phyloP scores from a whole-genome alignment of 64 coral and sea anemone genomes.

The Trachythela sp. region DNA sequence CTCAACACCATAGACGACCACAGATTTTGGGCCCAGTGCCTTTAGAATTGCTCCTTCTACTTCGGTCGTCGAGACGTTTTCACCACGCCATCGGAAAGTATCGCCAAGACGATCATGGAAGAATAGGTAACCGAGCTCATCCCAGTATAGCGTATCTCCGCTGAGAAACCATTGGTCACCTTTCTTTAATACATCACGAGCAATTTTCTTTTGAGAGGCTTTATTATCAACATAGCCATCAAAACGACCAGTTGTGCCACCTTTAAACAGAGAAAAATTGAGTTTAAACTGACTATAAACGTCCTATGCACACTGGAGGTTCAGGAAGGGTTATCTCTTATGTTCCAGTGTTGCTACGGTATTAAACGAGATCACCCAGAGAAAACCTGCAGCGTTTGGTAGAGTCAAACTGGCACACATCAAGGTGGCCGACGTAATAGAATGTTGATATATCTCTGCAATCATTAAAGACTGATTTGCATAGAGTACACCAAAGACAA shows the following conservation, averaged over 20 bases:
- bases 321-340: too few relatives aligned
- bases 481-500: too few relatives aligned
- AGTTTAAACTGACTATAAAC: too few relatives aligned
- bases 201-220: conserved; percentile 80
- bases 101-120: conserved; percentile 90
- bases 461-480: too few relatives aligned
- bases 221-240: conserved; percentile 76
- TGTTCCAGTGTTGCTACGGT: too few relatives aligned
- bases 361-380: too few relatives aligned
- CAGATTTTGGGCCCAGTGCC: conserved; percentile 51
- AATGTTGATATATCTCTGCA: too few relatives aligned
- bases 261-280: conserved; percentile 29
- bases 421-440: too few relatives aligned
- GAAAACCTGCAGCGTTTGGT: too few relatives aligned
- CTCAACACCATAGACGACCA: conserved; percentile 73
- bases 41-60: conserved; percentile 76
- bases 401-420: too few relatives aligned
- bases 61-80: conserved; percentile 91
- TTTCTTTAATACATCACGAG: conserved; percentile 50
- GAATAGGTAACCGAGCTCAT: conserved; percentile 79
- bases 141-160: conserved; percentile 64
- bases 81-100: conserved; percentile 95
- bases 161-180: conserved; percentile 64
- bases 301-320: too few relatives aligned
- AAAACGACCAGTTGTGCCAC: conserved; percentile 39